Percentiles rank a stretch among this genome's conserved stretches.
These are phyloP conservation scores for Takifugu flavidus DNA, from an alignment of 2,113 vertebrate species.

Conservation along the genomic window DNA sequence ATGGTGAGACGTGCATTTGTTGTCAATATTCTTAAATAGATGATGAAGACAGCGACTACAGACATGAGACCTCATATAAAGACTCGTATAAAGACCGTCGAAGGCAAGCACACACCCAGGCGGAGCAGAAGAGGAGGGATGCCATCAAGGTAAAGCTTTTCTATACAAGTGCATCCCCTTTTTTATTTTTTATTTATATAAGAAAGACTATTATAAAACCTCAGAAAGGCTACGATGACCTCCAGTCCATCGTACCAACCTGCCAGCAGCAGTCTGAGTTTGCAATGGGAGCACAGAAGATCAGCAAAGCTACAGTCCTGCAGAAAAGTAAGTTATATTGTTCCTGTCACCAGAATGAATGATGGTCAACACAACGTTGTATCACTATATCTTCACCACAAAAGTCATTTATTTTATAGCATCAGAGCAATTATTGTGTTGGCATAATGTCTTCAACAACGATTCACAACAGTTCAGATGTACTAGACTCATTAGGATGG, in stretches of 20 bases:
- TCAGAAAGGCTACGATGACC: constrained; percentile 96
- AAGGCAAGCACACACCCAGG: constrained; percentile 90
- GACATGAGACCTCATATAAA: constrained; percentile 85
- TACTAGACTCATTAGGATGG: no score
- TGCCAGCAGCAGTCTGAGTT: constrained; percentile 94
- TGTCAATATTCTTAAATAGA: constrained; percentile 68
- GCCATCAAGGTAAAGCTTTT: constrained; percentile 87
- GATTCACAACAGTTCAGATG: no score
- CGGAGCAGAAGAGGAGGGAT: constrained; percentile 91
- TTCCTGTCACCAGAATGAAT: not conserved
- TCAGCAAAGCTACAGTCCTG: constrained; percentile 93
- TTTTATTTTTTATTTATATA: not conserved
- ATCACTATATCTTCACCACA: no score
- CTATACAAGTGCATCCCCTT: not conserved
- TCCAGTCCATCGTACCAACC: constrained; percentile 94
- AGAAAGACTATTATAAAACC: not conserved
- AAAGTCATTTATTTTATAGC: no score
- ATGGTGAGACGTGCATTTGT: not conserved
- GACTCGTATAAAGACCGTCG: constrained; percentile 91
- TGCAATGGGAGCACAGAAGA: constrained; percentile 88
- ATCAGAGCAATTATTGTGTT: no score
- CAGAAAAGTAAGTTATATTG: constrained; percentile 87
- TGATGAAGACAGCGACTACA: constrained; percentile 96
- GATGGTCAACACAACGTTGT: no score
- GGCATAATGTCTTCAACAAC: no score